A percentile compares a stretch with the other conserved stretches of the same genome.
Conservation (phyloP, 2,113 vertebrate species). For the Neomonachus schauinslandi region DNA sequence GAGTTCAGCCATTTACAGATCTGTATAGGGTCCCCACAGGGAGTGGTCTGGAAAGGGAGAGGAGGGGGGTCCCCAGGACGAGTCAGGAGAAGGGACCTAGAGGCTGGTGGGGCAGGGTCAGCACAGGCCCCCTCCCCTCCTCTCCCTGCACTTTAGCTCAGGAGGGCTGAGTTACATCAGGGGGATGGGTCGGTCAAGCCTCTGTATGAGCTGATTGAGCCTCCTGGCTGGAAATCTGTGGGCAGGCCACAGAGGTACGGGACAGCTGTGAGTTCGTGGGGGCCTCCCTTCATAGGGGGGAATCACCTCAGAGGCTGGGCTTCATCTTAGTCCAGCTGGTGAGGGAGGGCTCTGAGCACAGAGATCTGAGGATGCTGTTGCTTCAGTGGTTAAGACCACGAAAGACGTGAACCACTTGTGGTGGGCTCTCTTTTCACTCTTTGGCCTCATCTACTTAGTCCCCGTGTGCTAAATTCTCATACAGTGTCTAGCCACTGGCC, state of each 20-base stretch:
- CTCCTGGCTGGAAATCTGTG: not conserved
- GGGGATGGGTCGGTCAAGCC: not conserved
- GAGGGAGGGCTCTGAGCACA: not conserved
- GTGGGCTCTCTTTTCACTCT: not conserved
- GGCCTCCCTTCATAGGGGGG: not conserved
- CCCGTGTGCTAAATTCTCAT: not conserved
- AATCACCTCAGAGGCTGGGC: not conserved
- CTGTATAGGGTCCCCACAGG: not conserved
- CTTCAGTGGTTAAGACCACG: accelerated
- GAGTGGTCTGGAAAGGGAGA: not conserved
- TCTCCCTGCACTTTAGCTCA: not conserved
- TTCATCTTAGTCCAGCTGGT: not conserved
- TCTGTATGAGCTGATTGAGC: not conserved
- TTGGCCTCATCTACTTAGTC: not conserved
- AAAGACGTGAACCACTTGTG: accelerated
- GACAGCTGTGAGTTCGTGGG: not conserved
- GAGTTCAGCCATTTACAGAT: not conserved
- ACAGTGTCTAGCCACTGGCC: not conserved
- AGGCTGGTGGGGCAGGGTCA: not conserved
- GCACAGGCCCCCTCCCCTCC: no score
- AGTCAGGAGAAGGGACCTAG: not conserved
- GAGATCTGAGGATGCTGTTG: no score
- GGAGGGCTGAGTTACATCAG: not conserved
- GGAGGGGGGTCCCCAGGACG: no score
- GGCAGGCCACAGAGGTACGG: not conserved